Base-by-base conservation (phyloP, 2,113 vertebrate genomes). In the Scomber colias region DNA sequence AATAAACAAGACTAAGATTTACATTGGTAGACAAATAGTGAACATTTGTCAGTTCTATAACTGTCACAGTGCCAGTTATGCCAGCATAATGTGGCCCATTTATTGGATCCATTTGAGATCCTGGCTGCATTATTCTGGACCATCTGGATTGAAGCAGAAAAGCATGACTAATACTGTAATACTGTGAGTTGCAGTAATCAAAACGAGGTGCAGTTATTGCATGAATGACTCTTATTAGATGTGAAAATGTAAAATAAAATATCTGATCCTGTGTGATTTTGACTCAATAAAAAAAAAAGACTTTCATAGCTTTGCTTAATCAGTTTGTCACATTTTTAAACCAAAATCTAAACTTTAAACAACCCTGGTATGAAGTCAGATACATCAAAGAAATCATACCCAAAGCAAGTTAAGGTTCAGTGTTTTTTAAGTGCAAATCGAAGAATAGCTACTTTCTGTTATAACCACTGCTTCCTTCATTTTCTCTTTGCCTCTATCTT, bases 141-240 rank as follows among this genome's bases (percentile, higher is more conserved):
- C 50, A 49, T 72, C 19, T 56, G 68, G 35, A 57, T 8, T 31
- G 50, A 68, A 59, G 44, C 75, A 68, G 46, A 76, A 79, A 76
- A 55, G 54, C 45, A 5, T 83, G 63, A 74, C 64, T 71, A 79
- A 84, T 35, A 65, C 9, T 3, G 11, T 69, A 27, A 70, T 44
- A 72, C 27, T 73, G 55, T 61, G 35, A 55, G 53, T 40, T 19
- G 46, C 70, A 54, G 35, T 48, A 75, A 75, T 71, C 57, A 64
- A 66, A 40, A 77, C 69, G 53, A 14, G 9, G 35, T 60, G 51
- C 19, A 2, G 13, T 45, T 12, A 70, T 64, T 64, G 55, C 46
- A 54, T 68, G 35, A n/a, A 54, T 68, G 35, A n/a, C 19, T 78
- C 13, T 35, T 10, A 45, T 54, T 30, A 35, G 15, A 74, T 53